phyloP scores from a whole-genome alignment of 2,888 invertebrate genomes.

The Pediacus dermestoides region DNA sequence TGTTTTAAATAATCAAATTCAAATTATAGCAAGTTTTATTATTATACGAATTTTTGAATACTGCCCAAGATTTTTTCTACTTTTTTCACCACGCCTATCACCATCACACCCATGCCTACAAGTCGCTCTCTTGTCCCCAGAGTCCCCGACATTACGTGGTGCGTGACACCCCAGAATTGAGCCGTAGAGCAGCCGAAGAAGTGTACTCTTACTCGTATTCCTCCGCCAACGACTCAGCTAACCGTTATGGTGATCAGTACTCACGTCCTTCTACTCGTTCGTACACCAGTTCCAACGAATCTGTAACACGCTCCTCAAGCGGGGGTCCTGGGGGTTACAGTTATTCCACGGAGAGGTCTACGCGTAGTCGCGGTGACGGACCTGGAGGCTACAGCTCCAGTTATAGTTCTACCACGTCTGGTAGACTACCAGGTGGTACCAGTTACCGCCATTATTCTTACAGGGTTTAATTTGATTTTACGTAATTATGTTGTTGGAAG shows the following conservation, averaged over 20 bases:
- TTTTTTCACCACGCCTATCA: conserved; percentile 2
- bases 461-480: conserved; percentile 84
- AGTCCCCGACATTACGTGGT: conserved; percentile 86
- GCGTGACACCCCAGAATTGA: conserved; percentile 68
- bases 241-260: conserved; percentile 56
- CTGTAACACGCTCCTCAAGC: conserved; percentile 61
- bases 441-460: conserved; percentile 82
- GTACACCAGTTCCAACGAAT: conserved; percentile 65
- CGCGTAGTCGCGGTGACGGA: conserved; percentile 65
- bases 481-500: too few species aligned
- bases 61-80: too few species aligned
- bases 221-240: conserved; percentile 55
- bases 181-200: conserved; percentile 71
- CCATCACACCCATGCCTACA: conserved; percentile 6
- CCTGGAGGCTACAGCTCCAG: conserved; percentile 76
- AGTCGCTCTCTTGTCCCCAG: conserved; percentile 59
- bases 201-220: conserved; percentile 83
- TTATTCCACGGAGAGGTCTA: conserved; percentile 69
- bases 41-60: too few species aligned
- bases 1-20: too few species aligned
- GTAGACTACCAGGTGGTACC: conserved; percentile 79
- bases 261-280: conserved; percentile 59
- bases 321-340: conserved; percentile 69
- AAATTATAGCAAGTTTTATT: too few species aligned
- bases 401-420: conserved; percentile 74